Base-by-base conservation (phyloP, 2,113 vertebrate species). In the Austrofundulus limnaeus region DNA sequence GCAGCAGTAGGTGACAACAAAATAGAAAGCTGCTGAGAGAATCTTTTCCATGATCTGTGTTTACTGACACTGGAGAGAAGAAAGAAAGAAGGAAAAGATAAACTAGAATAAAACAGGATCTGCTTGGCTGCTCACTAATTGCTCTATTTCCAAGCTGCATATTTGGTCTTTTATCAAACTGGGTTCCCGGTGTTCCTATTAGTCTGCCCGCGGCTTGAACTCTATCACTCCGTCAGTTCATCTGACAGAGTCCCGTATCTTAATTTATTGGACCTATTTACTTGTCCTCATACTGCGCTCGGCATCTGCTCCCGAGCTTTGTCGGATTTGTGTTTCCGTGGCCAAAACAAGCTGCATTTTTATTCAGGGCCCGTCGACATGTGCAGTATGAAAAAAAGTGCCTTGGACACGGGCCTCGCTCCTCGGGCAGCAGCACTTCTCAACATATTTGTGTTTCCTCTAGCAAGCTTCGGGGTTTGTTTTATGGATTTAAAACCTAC, bases 121-220 rank as follows among this genome's bases (percentile, higher is more conserved):
- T 85, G 80, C 86, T 80, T 77, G 75, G 66, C 68, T 81, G 81
- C 75, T 78, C 58, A 54, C 75, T 88, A 89, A 88, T 88, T 88
- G 88, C 83, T 81, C 70, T 28, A 76, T 85, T 85, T 85, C 75
- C 49, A 76, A 39, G 41, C 74, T 1, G 45, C 84, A 72, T 71
- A 75, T 85, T 80, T 84, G 80, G 77, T 81, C 66, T 85, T 83
- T 83, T 84, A 84, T 88, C 85, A 65, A 73, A 64, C 53, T 1
- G 58, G 67, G 37, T 83, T 77, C 50, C 72, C 65, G 64, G 73
- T 81, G 80, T 84, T 77, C 71, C 73, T 55, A 75, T 85, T 80
- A 81, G 81, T 39, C 70, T 74, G 70, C 66, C 80, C 70, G 77
- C 41, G 0, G 80, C 65, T 72, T 70, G 76, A 75, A 58, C 42